Evolutionary conservation across 2,888 invertebrate genomes (phyloP).

Genomic region (Carpatolechia fugitivella): DNA sequence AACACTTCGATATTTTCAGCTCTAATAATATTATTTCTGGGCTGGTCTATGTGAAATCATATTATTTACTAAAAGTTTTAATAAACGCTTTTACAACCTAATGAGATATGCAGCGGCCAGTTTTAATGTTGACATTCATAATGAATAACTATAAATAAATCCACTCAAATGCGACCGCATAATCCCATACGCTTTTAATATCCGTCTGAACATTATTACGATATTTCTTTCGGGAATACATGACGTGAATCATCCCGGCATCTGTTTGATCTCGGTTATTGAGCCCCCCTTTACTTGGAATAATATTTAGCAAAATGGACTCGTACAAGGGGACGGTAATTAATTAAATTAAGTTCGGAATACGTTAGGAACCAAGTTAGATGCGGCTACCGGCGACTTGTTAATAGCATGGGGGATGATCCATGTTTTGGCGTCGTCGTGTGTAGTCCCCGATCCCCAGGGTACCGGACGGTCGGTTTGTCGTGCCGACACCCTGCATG

Average conservation of each 20-base stretch:
- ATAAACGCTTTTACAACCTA: conserved; percentile 61
- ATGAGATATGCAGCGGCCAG: conserved; percentile 53
- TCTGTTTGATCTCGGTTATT: conserved; percentile 63
- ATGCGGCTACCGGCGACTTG: conserved; percentile 64
- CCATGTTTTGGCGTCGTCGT: conserved; percentile 38
- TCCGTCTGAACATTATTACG: conserved; percentile 34
- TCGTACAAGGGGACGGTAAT: conserved; percentile 61
- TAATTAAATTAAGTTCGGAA: conserved; percentile 76
- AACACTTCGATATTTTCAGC: neutral
- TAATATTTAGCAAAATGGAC: conserved; percentile 72
- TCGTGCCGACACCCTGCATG: conserved; percentile 58
- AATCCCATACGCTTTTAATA: conserved; percentile 41
- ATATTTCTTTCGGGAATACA: conserved; percentile 35
- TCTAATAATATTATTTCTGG: neutral
- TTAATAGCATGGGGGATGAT: conserved; percentile 70
- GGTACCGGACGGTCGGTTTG: conserved; percentile 35
- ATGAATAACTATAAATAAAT: conserved; percentile 71
- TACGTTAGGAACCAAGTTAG: conserved; percentile 71
- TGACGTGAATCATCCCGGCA: conserved; percentile 38
- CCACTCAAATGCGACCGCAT: conserved; percentile 49
- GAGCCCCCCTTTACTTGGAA: conserved; percentile 49
- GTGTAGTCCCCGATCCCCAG: conserved; percentile 42
- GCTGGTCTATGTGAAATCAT: too few relatives aligned
- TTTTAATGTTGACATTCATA: conserved; percentile 53
- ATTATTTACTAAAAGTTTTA: too few relatives aligned